Evolutionary conservation across 1,140 invertebrate species (phyloP), one percentile per base, ranked within the genome.

Genomic region (Micrasema minimum): DNA sequence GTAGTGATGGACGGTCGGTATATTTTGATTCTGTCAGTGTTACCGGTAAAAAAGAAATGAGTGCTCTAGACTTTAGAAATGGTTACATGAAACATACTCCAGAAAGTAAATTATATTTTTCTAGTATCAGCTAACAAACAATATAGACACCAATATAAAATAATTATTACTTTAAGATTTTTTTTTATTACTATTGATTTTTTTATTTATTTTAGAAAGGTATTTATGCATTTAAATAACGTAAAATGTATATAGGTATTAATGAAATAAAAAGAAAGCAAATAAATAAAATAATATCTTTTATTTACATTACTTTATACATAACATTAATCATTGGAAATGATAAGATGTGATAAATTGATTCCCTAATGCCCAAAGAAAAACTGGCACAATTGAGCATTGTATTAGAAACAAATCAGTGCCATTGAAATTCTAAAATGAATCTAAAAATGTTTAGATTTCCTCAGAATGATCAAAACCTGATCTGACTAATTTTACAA

Each of bases 41-140:
- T 70, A 79, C 86, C 75, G 87, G 87, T 2, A 88, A 85, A 76
- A 85, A 81, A 77, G 78, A 85, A 73, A 90, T 91, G 86, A 84
- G 78, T 50, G 88, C 89, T 7, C 75, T 76, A 76, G 89, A 91
- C 76, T 92, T 92, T 82, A 86, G 84, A 80, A 91, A 91, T 82
- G 90, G 90, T 26, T 91, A 86, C 78, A 80, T 92, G 23, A 86
- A 83, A 76, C 87, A 87, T 78, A 67, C 80, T 14, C 59, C 77
- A 11, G n/a, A 23, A 20, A 37, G 69, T 66, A 43, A 72, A 72
- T 31, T 66, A 14, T 69, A 45, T 46, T 74, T 74, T 51, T 61
- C 59, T 11, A 65, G 23, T 37, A n/a, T 66, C 20, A 45, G 1
- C n/a, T 67, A 51, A 66, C 7, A 16, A 55, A 55, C 23, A 51